phyloP scores from a whole-genome alignment of 1,140 invertebrate species.

The Argopecten irradians region DNA sequence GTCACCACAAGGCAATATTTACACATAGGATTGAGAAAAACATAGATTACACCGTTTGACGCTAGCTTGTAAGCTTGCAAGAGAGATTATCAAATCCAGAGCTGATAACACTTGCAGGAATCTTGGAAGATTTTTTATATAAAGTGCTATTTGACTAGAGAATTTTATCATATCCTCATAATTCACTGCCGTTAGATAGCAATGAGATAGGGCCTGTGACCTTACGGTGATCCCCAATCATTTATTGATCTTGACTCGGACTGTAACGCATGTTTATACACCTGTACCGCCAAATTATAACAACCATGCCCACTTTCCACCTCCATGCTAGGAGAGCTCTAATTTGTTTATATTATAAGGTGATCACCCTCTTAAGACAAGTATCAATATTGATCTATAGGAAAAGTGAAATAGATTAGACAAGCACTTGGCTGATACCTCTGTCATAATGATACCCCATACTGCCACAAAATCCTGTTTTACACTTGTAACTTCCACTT shows the following conservation, averaged over 20 bases:
- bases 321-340: slow-evolving; percentile 12
- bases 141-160: background rate
- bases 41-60: background rate
- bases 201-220: background rate
- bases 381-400: background rate
- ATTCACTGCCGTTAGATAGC: background rate
- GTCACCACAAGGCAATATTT: background rate
- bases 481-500: background rate
- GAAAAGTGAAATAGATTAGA: background rate
- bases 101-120: background rate
- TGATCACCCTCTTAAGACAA: slow-evolving; percentile 1
- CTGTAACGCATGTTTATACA: slow-evolving; percentile 1
- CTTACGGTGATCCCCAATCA: background rate
- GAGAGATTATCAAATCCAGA: background rate
- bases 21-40: background rate
- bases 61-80: background rate
- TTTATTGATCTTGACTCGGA: slow-evolving; percentile 3
- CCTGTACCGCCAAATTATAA: background rate
- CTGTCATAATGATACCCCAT: background rate
- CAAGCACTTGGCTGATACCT: background rate
- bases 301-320: background rate
- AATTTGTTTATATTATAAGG: background rate
- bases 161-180: background rate
- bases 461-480: background rate
- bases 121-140: background rate